Evolutionary conservation across 2,797 vertebrate genomes (phyloP), one percentile per base, ranked within the genome.

Genomic region (Rhinella marina): DNA sequence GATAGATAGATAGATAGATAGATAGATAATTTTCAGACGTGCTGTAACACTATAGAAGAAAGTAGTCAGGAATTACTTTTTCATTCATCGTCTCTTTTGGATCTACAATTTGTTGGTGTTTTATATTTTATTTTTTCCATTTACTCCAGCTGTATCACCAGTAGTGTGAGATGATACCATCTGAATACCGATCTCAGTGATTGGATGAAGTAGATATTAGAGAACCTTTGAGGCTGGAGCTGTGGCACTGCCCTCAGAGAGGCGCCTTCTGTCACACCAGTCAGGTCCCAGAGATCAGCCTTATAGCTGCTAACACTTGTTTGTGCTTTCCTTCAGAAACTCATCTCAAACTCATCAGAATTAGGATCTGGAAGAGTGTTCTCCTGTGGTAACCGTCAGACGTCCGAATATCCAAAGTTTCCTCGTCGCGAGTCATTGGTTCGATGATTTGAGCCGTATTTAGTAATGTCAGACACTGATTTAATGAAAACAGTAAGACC

Each of bases 391-490:
- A 23, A 13, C 56, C 27, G 56, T 54, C 23, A 25, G 23, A 68
- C 19, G 16, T 48, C 19, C 48, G 21, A 79, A 59, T n/a, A 77
- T n/a, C 27, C 21, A 5, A 80, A 80, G 25, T 80, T 32, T 32
- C 27, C 27, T 32, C 6, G 27, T 21, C 17, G 21, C 78, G 10
- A 52, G 27, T 80, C 25, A 27, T 77, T 54, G 75, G 23, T 54
- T 77, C 13, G 2, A 52, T 77, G 50, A 25, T 77, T 14, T 77
- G 48, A 77, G 54, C 73, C 50, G 41, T 54, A 77, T 16, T 25
- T 77, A 52, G 25, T 54, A 23, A 76, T 77, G 50, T 77, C 75
- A 77, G 75, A 77, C 75, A 54, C 3, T 25, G 75, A 54, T 23
- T 54, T 77, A 14, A 77, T 52, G 75, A 77, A 77, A 77, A 54